A percentile compares a stretch with the other conserved stretches of the same genome.
Conservation (phyloP, 2,797 vertebrate genomes). For the Merluccius polli region DNA sequence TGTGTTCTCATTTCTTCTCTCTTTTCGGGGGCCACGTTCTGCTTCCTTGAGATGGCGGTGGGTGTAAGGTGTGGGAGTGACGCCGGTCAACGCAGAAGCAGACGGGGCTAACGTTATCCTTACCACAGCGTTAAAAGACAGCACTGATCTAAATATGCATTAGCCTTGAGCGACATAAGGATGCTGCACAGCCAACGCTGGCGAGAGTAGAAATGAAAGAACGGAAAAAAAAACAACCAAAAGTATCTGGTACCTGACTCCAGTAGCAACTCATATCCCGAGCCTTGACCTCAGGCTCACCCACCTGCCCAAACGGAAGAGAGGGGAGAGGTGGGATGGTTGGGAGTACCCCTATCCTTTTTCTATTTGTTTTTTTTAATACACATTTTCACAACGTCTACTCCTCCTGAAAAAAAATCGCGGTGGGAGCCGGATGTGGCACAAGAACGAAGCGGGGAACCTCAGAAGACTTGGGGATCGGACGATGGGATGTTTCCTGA, state of each 20-base stretch:
- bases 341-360: background rate
- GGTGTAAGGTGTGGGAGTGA: background rate
- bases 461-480: slow-evolving; percentile 50
- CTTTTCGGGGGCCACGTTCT: background rate
- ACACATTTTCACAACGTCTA: background rate
- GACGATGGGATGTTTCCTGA: slow-evolving; percentile 74
- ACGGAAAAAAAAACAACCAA: background rate
- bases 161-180: background rate
- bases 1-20: background rate
- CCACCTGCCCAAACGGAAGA: background rate
- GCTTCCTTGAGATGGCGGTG: background rate
- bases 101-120: background rate
- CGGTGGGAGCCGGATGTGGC: background rate
- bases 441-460: background rate
- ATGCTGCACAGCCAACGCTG: background rate
- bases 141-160: background rate
- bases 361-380: background rate
- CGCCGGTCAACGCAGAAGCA: background rate
- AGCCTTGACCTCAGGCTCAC: background rate
- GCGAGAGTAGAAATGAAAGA: background rate
- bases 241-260: slow-evolving; percentile 6
- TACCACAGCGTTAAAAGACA: background rate
- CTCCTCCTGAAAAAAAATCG: background rate
- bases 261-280: slow-evolving; percentile 2
- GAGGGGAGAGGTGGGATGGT: background rate